These are phyloP conservation scores for Teleogryllus occipitalis DNA, from an alignment of 1,140 invertebrate genomes.

Conservation along the genomic window DNA sequence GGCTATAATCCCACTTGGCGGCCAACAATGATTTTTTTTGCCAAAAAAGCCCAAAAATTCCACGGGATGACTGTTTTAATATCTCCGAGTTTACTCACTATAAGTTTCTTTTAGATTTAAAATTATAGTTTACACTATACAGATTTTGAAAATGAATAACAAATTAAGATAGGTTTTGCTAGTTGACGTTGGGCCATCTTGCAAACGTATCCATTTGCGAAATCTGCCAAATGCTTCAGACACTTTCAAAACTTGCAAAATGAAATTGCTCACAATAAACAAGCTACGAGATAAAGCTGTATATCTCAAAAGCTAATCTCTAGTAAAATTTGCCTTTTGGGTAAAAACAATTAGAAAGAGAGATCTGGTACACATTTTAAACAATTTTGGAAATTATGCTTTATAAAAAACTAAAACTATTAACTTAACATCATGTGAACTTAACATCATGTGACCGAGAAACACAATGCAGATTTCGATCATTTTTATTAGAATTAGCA, in stretches of 20 bases:
- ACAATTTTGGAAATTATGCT: too few relatives aligned
- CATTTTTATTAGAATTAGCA: too few relatives aligned
- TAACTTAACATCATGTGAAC: background rate
- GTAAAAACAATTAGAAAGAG: too few relatives aligned
- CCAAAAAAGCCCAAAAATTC: too few relatives aligned
- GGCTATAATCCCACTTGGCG: too few relatives aligned
- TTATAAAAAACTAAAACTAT: too few relatives aligned
- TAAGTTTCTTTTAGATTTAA: background rate
- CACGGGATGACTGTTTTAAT: too few relatives aligned
- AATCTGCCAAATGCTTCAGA: conserved; percentile 7
- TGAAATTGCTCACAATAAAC: background rate
- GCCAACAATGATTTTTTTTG: too few relatives aligned
- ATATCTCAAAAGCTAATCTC: background rate
- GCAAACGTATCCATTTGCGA: background rate
- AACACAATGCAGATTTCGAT: too few relatives aligned
- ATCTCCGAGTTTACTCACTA: too few relatives aligned
- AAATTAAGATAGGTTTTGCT: conserved; percentile 12
- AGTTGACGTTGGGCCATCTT: background rate
- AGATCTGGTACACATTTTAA: too few relatives aligned
- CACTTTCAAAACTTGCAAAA: conserved; percentile 15
- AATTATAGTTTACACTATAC: background rate
- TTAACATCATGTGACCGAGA: too few relatives aligned
- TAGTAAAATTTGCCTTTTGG: background rate
- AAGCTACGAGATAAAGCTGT: background rate
- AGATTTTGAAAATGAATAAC: background rate